Percentiles rank a stretch among this genome's conserved stretches.
Evolutionary conservation across 2,888 invertebrate species (phyloP).

Genomic region (Drosophila kuntzei): DNA sequence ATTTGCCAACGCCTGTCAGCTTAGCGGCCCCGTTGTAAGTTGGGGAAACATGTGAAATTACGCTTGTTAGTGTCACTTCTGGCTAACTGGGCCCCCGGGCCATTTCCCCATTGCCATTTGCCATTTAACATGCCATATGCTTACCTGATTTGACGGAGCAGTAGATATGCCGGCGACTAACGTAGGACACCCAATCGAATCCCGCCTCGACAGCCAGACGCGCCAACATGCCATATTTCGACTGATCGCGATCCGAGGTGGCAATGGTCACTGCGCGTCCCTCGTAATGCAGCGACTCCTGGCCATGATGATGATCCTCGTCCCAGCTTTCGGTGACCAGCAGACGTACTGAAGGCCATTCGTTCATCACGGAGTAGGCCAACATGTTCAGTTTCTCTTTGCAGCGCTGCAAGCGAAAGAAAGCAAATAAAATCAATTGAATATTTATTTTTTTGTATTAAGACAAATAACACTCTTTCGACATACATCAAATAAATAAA

Average conservation of each 20-base stretch:
- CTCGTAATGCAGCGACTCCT: slow-evolving; percentile 97
- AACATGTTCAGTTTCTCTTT: slow-evolving; percentile 97
- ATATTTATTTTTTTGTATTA: neutral
- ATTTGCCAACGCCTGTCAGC: slow-evolving; percentile 84
- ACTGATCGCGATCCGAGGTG: slow-evolving; percentile 95
- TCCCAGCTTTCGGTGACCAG: slow-evolving; percentile 98
- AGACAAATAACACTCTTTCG: neutral
- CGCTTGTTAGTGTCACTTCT: slow-evolving; percentile 83
- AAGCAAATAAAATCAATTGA: slow-evolving; percentile 37
- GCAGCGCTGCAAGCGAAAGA: slow-evolving; percentile 89
- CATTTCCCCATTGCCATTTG: slow-evolving; percentile 31
- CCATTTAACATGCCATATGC: slow-evolving; percentile 66
- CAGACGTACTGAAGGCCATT: slow-evolving; percentile 97
- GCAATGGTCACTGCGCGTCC: slow-evolving; percentile 98
- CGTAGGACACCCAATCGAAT: slow-evolving; percentile 99
- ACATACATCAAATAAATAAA: neutral
- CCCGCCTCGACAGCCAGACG: slow-evolving; percentile 98
- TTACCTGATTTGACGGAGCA: slow-evolving; percentile 99
- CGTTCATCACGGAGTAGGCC: slow-evolving; percentile 98
- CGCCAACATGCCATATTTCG: slow-evolving; percentile 98
- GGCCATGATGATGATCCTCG: slow-evolving; percentile 90
- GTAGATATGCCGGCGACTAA: slow-evolving; percentile 97
- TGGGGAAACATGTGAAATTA: slow-evolving; percentile 83
- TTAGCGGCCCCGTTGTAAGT: slow-evolving; percentile 72
- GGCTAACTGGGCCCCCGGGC: slow-evolving; percentile 64